phyloP scores from a whole-genome alignment of 2,888 invertebrate species.

The Erebia aethiops region DNA sequence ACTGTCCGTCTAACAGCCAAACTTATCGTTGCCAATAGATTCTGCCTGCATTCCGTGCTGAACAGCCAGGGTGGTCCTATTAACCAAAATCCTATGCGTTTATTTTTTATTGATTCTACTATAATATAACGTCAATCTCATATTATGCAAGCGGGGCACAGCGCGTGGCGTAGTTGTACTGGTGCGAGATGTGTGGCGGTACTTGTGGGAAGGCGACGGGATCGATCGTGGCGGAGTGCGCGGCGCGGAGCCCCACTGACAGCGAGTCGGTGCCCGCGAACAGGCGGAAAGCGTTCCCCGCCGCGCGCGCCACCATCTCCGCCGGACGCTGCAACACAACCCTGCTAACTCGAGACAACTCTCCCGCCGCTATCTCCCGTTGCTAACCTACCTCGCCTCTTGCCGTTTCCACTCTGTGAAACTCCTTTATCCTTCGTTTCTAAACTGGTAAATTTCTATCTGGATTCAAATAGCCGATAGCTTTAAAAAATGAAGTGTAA shows the following conservation, averaged over 20 bases:
- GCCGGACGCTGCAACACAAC: constrained; percentile 86
- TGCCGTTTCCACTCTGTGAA: background rate
- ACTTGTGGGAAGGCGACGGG: constrained; percentile 76
- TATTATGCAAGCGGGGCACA: background rate
- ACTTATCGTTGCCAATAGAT: too few species aligned
- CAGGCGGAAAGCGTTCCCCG: constrained; percentile 90
- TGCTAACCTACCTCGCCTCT: background rate
- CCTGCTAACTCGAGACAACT: constrained; percentile 49
- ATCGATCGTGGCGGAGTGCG: constrained; percentile 81
- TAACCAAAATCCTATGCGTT: too few species aligned
- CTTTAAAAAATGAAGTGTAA: background rate
- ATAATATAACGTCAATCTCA: background rate
- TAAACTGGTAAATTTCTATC: background rate
- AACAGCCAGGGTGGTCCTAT: too few species aligned
- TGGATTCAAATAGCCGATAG: background rate
- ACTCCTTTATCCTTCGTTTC: background rate
- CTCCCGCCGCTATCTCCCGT: background rate
- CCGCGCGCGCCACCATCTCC: constrained; percentile 90
- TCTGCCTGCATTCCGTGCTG: too few species aligned
- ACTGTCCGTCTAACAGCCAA: too few species aligned
- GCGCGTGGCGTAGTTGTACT: background rate
- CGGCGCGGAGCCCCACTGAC: constrained; percentile 87
- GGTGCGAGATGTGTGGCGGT: constrained; percentile 37
- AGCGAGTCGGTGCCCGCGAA: constrained; percentile 89
- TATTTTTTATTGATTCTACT: background rate